These are phyloP conservation scores for Elanus axillaris DNA, from an alignment of 2,113 vertebrate genomes.

Conservation along the genomic window DNA sequence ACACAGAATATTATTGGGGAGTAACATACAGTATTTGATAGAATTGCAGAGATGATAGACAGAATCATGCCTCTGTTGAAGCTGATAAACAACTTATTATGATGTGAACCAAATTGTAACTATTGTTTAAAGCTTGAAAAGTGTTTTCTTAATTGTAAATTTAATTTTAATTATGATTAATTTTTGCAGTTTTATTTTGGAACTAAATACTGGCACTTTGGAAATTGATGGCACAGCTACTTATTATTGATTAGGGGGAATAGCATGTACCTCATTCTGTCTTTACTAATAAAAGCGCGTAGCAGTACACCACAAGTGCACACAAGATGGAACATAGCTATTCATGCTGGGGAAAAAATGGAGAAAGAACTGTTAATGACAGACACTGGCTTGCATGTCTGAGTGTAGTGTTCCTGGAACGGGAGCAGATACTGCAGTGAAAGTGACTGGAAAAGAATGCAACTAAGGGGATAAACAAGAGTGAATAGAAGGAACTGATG, in stretches of 20 bases:
- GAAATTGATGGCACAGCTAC: neutral
- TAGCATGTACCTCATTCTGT: neutral
- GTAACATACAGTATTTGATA: neutral
- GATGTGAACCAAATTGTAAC: neutral
- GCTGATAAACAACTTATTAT: neutral
- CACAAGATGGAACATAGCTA: neutral
- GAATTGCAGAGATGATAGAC: neutral
- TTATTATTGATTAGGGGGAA: neutral
- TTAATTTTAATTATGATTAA: neutral
- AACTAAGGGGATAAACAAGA: neutral
- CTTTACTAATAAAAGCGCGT: neutral
- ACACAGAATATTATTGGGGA: neutral
- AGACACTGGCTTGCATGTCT: neutral
- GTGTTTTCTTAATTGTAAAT: neutral
- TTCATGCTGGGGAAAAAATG: neutral
- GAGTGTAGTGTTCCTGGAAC: neutral
- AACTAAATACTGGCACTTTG: neutral
- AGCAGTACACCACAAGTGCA: neutral
- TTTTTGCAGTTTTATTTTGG: neutral
- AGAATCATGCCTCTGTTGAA: neutral
- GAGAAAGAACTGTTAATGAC: neutral
- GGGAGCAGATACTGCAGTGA: neutral
- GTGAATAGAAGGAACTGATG: neutral
- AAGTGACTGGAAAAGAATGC: neutral
- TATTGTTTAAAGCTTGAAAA: neutral